Evolutionary conservation across 2,888 invertebrate species (phyloP), one percentile per base, ranked within the genome.

Genomic region (Ctenicera cuprea): DNA sequence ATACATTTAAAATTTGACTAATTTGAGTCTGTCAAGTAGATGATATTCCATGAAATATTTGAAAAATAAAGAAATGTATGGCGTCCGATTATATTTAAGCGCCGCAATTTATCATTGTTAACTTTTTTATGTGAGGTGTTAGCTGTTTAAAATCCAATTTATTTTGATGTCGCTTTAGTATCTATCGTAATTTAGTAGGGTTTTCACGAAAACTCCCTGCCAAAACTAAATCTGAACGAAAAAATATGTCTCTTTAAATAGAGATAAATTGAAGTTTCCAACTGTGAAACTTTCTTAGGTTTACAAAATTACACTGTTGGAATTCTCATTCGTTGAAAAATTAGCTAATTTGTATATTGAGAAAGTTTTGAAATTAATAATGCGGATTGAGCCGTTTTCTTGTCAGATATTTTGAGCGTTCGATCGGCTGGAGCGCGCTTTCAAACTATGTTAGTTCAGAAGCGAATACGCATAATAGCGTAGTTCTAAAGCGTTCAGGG

Each of bases 61-160:
- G 5, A 16, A 54, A 48, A 54, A 30, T 54, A 30, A 26, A 30
- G 26, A 54, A 54, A 54, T 30, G 30, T 54, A 54, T 54, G 30
- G 54, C 30, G 26, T 14, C 30, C 12, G 54, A 26, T 54, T 54
- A 54, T 2, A 14, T 33, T 30, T 54, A 54, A 54, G 30, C 22
- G 30, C 14, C 11, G 59, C 11, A 59, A 59, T 59, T 59, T 59
- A 41, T 59, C 38, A 59, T 41, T 38, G 59, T 59, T 59, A 59
- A 59, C 38, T 59, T 59, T 50, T 59, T 38, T 38, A 59, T 59
- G 37, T 59, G 38, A 59, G 59, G 38, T 59, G 59, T 59, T 59
- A 59, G 38, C 18, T 59, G 41, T 38, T 59, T 59, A 59, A 59
- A 59, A 59, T 59, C 38, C 59, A 59, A 59, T 59, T 38, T 41